Percentiles rank a stretch among this genome's conserved stretches.
phyloP scores from a whole-genome alignment of 2,797 vertebrate genomes.

The Rhyacichthys aspro region DNA sequence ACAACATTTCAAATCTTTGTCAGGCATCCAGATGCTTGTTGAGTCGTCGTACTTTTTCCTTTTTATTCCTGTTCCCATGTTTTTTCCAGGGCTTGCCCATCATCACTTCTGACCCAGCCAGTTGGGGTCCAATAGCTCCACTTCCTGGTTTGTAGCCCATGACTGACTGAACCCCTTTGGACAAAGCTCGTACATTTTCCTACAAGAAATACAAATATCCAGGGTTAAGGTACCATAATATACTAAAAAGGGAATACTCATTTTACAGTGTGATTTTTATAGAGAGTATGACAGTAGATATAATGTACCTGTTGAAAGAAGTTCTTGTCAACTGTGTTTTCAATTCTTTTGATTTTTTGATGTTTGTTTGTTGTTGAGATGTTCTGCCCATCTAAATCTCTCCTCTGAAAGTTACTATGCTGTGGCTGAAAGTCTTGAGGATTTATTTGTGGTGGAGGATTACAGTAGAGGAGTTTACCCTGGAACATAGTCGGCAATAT shows the following conservation, averaged over 20 bases:
- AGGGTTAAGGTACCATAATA: background rate
- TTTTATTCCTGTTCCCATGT: slow-evolving; percentile 94
- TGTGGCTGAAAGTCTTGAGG: slow-evolving; percentile 88
- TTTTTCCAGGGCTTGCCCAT: slow-evolving; percentile 95
- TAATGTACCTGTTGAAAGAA: slow-evolving; percentile 94
- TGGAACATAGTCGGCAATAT: slow-evolving; percentile 44
- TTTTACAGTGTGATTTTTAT: too few relatives aligned
- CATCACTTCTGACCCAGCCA: slow-evolving; percentile 43
- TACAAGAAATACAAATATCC: slow-evolving; percentile 49
- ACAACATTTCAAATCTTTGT: slow-evolving; percentile 47
- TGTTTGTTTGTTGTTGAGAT: slow-evolving; percentile 40
- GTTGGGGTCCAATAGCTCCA: slow-evolving; percentile 59
- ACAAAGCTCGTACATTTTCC: slow-evolving; percentile 92
- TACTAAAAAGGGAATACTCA: too few relatives aligned
- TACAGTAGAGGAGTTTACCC: slow-evolving; percentile 95
- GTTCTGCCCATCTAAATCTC: slow-evolving; percentile 23
- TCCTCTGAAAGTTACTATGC: slow-evolving; percentile 70
- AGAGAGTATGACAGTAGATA: background rate
- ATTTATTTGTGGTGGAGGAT: slow-evolving; percentile 87
- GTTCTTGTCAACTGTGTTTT: slow-evolving; percentile 91
- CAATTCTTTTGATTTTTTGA: slow-evolving; percentile 84
- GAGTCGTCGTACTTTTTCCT: slow-evolving; percentile 92
- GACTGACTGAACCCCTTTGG: slow-evolving; percentile 87
- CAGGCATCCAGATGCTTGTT: slow-evolving; percentile 92
- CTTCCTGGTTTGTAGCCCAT: slow-evolving; percentile 89